A percentile compares a stretch with the other conserved stretches of the same genome.
Conservation (phyloP, 2,888 invertebrate species). For the Ophioninae sp. region DNA sequence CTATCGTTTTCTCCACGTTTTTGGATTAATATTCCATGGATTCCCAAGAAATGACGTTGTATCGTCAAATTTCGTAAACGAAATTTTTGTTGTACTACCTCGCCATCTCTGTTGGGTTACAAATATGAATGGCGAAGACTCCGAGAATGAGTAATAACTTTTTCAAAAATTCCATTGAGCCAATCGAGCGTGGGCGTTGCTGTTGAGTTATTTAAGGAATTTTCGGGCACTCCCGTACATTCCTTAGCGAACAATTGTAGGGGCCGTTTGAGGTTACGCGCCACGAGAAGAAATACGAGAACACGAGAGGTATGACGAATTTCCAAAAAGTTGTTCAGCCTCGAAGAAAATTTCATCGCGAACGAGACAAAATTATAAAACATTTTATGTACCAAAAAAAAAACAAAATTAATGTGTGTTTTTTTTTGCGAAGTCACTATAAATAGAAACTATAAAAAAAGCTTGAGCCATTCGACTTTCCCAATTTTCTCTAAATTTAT, state of each 20-base stretch:
- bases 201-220: not conserved
- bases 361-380: not conserved
- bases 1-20: slow-evolving; percentile 39
- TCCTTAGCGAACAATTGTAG: not conserved
- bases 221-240: not conserved
- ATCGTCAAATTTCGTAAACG: slow-evolving; percentile 47
- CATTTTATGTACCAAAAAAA: no score
- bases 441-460: no score
- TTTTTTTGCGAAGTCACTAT: no score
- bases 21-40: slow-evolving; percentile 9
- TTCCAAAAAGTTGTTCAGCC: not conserved
- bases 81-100: not conserved
- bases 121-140: not conserved
- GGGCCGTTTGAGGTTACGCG: not conserved
- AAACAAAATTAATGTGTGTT: no score
- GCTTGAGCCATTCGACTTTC: no score
- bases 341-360: not conserved
- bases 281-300: not conserved
- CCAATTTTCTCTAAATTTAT: no score
- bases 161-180: not conserved
- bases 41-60: slow-evolving; percentile 52
- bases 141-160: not conserved
- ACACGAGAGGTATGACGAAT: not conserved
- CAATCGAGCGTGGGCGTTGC: not conserved
- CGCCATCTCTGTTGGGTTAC: not conserved